These are phyloP conservation scores for Camarhynchus parvulus DNA, from an alignment of 2,113 vertebrate species.

Conservation along the genomic window DNA sequence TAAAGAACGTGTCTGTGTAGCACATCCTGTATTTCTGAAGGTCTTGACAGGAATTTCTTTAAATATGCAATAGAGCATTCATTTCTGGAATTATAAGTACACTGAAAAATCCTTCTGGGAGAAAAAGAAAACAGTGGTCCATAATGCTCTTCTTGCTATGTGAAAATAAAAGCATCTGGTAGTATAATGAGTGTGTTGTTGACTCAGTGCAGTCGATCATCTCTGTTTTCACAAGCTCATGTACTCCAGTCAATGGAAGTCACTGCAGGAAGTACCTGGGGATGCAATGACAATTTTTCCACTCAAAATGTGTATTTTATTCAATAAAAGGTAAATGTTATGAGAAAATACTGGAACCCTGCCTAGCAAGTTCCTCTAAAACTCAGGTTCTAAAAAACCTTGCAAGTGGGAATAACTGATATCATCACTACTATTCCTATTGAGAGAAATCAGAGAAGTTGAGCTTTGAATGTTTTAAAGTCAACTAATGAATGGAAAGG, in stretches of 20 bases:
- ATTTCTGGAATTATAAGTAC: not conserved
- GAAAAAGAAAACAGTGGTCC: conserved; percentile 2
- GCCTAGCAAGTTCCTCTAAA: not conserved
- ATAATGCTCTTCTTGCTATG: not conserved
- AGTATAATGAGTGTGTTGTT: conserved; percentile 32
- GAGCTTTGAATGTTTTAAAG: not conserved
- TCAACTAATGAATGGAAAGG: not conserved
- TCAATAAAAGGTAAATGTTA: conserved; percentile 10
- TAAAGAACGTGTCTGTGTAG: not conserved
- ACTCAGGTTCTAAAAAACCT: not conserved
- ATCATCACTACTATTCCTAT: not conserved
- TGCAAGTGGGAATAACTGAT: not conserved
- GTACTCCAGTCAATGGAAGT: conserved; percentile 24
- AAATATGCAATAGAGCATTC: not conserved
- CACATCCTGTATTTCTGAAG: not conserved
- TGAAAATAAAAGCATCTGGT: conserved; percentile 46
- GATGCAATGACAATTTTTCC: conserved; percentile 8
- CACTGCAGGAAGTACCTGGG: not conserved
- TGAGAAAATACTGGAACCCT: not conserved
- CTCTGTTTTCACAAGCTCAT: not conserved
- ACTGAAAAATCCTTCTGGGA: conserved; percentile 9
- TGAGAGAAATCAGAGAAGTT: not conserved
- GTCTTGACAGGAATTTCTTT: not conserved
- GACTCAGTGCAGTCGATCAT: conserved; percentile 25
- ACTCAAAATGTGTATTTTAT: not conserved